phyloP scores from a whole-genome alignment of 2,113 vertebrate species.

The Ciconia maguari region DNA sequence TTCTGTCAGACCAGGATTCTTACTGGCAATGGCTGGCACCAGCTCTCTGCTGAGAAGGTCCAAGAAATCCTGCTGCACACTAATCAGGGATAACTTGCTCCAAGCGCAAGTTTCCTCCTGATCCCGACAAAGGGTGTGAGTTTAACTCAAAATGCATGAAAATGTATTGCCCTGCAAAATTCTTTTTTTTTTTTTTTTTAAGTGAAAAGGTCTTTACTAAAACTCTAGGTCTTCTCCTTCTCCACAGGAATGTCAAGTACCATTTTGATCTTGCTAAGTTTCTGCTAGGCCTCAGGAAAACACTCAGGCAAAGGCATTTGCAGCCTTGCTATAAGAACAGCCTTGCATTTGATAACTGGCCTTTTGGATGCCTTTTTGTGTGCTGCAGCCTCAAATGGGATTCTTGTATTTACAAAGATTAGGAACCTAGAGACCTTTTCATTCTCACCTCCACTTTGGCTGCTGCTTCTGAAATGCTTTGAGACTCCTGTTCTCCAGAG shows the following conservation, averaged over 20 bases:
- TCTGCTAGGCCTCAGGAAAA: not conserved
- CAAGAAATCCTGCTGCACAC: not conserved
- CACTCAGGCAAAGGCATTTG: not conserved
- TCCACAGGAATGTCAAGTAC: not conserved
- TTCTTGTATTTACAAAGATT: not conserved
- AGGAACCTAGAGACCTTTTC: not conserved
- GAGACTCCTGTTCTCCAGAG: not conserved
- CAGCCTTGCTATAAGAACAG: not conserved
- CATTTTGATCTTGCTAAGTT: not conserved
- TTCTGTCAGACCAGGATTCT: not conserved
- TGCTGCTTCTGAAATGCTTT: not conserved
- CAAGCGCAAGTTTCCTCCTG: not conserved
- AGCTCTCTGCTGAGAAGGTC: not conserved
- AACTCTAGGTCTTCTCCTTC: not conserved
- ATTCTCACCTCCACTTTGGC: not conserved
- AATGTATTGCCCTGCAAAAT: not conserved
- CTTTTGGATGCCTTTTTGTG: not conserved
- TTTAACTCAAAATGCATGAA: not conserved
- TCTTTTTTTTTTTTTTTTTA: accelerated
- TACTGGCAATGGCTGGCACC: not conserved
- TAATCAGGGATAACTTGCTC: not conserved
- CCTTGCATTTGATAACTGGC: not conserved
- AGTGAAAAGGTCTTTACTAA: not conserved
- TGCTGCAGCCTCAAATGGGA: not conserved
- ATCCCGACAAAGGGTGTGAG: not conserved